Conservation (phyloP, 2,888 invertebrate genomes). For the Volucella inflata region DNA sequence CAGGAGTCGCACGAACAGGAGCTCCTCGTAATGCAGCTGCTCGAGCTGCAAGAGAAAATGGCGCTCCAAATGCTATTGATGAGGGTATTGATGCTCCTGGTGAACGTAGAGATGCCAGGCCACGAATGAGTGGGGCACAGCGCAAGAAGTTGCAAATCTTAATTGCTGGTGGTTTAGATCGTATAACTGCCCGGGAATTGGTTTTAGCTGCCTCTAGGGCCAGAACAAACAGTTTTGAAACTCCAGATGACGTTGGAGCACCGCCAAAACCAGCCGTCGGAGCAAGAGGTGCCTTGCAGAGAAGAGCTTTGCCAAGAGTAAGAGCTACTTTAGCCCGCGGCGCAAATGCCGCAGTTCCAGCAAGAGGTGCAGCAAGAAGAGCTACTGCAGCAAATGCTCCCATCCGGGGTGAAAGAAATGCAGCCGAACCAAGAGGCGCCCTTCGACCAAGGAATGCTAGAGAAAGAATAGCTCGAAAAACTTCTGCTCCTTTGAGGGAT, state of each 20-base stretch:
- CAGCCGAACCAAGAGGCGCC: not conserved
- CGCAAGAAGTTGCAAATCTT: constrained; percentile 58
- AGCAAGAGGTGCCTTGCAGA: not conserved
- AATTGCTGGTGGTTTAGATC: constrained; percentile 47
- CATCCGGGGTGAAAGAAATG: not conserved
- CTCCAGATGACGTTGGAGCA: constrained; percentile 1
- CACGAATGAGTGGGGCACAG: constrained; percentile 52
- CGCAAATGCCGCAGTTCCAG: not conserved
- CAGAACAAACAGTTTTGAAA: not conserved
- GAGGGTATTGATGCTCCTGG: not conserved
- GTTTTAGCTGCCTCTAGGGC: constrained; percentile 43
- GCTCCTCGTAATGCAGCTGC: too few relatives aligned
- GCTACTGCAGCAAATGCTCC: not conserved
- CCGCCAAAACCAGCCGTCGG: not conserved
- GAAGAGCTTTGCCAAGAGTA: not conserved
- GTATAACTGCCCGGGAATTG: constrained; percentile 39
- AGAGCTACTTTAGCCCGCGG: not conserved
- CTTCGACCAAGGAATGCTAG: not conserved
- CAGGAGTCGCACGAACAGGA: too few relatives aligned
- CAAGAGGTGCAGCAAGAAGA: not conserved
- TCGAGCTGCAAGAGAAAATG: too few relatives aligned
- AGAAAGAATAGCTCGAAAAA: not conserved
- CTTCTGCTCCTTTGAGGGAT: not conserved
- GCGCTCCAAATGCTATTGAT: not conserved
- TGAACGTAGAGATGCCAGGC: not conserved